phyloP scores from a whole-genome alignment of 1,140 invertebrate species.

The Cheumatopsyche charites region DNA sequence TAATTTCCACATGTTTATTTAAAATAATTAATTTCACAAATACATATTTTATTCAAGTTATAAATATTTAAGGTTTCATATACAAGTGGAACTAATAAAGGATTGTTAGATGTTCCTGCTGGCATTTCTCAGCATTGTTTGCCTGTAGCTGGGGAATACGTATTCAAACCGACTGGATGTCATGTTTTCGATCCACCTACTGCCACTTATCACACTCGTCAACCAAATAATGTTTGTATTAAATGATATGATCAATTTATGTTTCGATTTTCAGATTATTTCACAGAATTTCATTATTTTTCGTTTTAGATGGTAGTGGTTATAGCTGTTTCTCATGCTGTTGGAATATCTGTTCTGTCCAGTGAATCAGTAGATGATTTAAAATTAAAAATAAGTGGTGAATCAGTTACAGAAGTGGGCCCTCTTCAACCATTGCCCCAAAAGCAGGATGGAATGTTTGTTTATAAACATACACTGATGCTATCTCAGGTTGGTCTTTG shows the following conservation, averaged over 20 bases:
- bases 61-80: conserved; percentile 52
- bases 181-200: conserved; percentile 66
- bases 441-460: conserved; percentile 51
- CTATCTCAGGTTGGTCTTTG: conserved; percentile 50
- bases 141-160: conserved; percentile 71
- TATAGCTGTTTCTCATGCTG: conserved; percentile 59
- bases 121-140: conserved; percentile 64
- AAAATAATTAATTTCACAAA: conserved; percentile 9
- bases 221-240: conserved; percentile 46
- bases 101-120: conserved; percentile 48
- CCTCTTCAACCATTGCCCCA: conserved; percentile 51
- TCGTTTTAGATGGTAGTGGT: conserved; percentile 50
- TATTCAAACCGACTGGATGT: conserved; percentile 79
- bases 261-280: no score
- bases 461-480: conserved; percentile 55
- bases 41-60: background rate
- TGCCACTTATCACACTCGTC: conserved; percentile 40
- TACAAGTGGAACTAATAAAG: conserved; percentile 47
- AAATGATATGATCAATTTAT: conserved; percentile 17
- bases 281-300: background rate
- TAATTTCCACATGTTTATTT: no score
- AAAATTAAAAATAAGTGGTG: conserved; percentile 48
- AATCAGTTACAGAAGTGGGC: conserved; percentile 51
- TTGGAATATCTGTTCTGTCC: conserved; percentile 55
- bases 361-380: conserved; percentile 52